Evolutionary conservation across 2,113 vertebrate species (phyloP).

Genomic region (Synchiropus splendidus): DNA sequence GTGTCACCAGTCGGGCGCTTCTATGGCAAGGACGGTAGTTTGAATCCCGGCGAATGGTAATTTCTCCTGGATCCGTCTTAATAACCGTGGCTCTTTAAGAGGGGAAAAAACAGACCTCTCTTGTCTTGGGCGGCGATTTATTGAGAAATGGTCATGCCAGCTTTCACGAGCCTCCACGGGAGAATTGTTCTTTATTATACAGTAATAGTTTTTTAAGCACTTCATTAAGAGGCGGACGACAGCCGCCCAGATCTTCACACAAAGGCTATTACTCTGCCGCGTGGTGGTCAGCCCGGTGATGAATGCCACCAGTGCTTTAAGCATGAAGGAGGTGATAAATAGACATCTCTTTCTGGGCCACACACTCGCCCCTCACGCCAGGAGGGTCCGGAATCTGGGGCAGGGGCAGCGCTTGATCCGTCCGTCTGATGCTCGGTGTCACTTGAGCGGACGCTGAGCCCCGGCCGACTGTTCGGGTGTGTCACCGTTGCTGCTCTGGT

Average conservation of each 20-base stretch:
- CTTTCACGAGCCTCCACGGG: conserved; percentile 26
- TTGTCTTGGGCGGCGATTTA: conserved; percentile 11
- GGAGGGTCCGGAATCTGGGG: too few relatives aligned
- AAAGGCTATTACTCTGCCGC: conserved; percentile 28
- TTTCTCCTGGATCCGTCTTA: too few relatives aligned
- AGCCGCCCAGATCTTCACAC: conserved; percentile 20
- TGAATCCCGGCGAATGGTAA: too few relatives aligned
- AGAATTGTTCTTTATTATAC: conserved; percentile 25
- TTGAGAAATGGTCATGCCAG: conserved; percentile 27
- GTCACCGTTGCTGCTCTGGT: too few relatives aligned
- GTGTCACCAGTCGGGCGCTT: too few relatives aligned
- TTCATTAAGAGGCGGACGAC: conserved; percentile 36
- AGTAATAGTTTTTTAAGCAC: conserved; percentile 40
- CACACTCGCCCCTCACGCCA: conserved; percentile 3
- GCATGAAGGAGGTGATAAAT: conserved; percentile 38
- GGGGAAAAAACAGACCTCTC: conserved; percentile 5
- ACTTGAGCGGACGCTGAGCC: too few relatives aligned
- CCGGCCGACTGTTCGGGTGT: too few relatives aligned
- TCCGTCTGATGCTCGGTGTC: conserved; percentile 35
- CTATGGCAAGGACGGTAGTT: too few relatives aligned
- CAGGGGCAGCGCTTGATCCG: too few relatives aligned
- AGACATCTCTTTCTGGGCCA: conserved; percentile 35
- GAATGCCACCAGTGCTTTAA: conserved; percentile 23
- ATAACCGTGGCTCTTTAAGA: conserved; percentile 4
- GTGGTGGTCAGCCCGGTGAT: conserved; percentile 16